A percentile compares a stretch with the other conserved stretches of the same genome.
phyloP scores from a whole-genome alignment of 2,797 vertebrate genomes.

The Neosilurus hyrtlii region DNA sequence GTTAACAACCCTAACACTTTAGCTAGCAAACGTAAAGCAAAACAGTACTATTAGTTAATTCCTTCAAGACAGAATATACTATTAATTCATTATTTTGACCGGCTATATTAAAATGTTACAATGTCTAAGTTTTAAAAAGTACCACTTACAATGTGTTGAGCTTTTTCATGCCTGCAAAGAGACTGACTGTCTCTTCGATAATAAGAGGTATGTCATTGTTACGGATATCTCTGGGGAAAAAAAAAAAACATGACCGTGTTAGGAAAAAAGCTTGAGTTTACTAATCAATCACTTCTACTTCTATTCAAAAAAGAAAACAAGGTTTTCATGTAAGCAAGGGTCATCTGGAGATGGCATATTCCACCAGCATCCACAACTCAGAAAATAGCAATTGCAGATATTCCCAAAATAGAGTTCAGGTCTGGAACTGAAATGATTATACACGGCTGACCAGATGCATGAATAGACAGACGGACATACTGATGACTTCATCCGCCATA shows the following conservation, averaged over 20 bases:
- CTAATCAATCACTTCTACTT: background rate
- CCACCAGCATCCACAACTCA: too few species aligned
- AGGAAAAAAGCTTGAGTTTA: slow-evolving; percentile 4
- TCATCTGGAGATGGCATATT: too few species aligned
- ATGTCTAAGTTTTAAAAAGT: background rate
- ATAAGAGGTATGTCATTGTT: slow-evolving; percentile 98
- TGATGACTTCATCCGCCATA: too few species aligned
- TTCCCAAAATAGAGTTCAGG: too few species aligned
- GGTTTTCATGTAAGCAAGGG: too few species aligned
- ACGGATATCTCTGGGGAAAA: slow-evolving; percentile 80
- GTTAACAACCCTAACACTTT: background rate
- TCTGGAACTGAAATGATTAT: too few species aligned
- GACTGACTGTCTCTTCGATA: slow-evolving; percentile 90
- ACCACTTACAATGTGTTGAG: slow-evolving; percentile 87
- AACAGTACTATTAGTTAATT: background rate
- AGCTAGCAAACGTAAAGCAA: too few species aligned
- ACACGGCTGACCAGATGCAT: too few species aligned
- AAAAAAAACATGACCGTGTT: slow-evolving; percentile 10
- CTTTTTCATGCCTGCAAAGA: slow-evolving; percentile 87
- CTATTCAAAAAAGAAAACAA: too few species aligned
- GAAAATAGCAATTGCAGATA: too few species aligned
- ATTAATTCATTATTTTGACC: background rate
- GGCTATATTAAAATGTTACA: slow-evolving; percentile 56
- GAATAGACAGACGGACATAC: too few species aligned
- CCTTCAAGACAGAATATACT: background rate